phyloP scores from a whole-genome alignment of 2,888 invertebrate genomes.

The Melanophora roralis region DNA sequence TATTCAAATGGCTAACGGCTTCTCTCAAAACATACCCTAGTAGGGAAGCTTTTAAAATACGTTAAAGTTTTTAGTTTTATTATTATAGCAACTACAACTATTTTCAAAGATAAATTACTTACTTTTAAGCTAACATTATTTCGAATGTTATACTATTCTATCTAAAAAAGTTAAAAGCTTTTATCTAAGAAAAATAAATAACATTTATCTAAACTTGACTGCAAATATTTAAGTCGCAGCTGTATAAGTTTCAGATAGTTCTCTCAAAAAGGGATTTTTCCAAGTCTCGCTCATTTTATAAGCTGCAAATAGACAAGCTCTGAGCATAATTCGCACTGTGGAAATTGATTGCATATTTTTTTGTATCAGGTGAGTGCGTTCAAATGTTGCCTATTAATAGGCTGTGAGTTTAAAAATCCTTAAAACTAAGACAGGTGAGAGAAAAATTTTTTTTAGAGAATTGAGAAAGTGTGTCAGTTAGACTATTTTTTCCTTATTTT shows the following conservation, averaged over 20 bases:
- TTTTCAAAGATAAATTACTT: not conserved
- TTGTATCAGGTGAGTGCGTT: conserved; percentile 30
- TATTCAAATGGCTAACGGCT: conserved; percentile 3
- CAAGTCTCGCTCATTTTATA: not conserved
- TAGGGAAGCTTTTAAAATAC: conserved; percentile 4
- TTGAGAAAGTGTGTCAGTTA: conserved; percentile 35
- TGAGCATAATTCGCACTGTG: not conserved
- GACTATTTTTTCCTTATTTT: not conserved
- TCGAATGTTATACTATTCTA: not conserved
- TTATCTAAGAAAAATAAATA: not conserved
- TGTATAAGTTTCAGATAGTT: too few species aligned
- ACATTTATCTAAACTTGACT: not conserved
- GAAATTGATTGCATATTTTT: conserved; percentile 47
- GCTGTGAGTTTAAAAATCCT: not conserved
- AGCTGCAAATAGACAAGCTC: not conserved
- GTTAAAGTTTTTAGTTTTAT: not conserved
- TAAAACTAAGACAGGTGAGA: not conserved
- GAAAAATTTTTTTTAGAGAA: not conserved
- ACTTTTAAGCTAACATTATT: not conserved
- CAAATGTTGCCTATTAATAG: conserved; percentile 20
- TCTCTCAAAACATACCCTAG: not conserved
- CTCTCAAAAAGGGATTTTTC: too few species aligned
- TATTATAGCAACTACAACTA: conserved; percentile 59
- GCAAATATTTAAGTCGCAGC: too few species aligned
- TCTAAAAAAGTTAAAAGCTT: conserved; percentile 1